Percentiles rank a stretch among this genome's conserved stretches.
phyloP scores from a whole-genome alignment of 2,113 vertebrate genomes.

The Phocoena phocoena region DNA sequence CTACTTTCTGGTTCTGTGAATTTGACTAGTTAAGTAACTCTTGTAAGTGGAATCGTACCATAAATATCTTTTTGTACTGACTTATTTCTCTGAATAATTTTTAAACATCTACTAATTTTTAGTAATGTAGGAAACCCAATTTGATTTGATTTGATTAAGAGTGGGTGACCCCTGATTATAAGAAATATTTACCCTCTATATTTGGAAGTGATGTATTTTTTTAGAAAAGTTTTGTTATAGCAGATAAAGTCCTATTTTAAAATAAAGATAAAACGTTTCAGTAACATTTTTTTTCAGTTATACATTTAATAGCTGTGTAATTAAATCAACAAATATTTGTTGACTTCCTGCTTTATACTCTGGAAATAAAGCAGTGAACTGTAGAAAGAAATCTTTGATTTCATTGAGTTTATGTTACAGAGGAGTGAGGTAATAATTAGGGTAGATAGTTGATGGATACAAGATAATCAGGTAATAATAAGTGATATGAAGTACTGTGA shows the following conservation, averaged over 20 bases:
- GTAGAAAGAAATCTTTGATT: not conserved
- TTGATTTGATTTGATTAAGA: conserved; percentile 62
- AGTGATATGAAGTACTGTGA: not conserved
- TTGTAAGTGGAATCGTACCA: not conserved
- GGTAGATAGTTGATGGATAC: not conserved
- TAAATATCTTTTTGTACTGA: not conserved
- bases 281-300: not conserved
- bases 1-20: not conserved
- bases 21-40: not conserved
- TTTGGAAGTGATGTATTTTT: conserved; percentile 16
- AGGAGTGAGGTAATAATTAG: not conserved
- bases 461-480: not conserved
- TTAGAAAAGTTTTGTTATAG: conserved; percentile 3
- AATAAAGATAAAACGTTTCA: not conserved
- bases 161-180: conserved; percentile 32
- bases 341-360: not conserved
- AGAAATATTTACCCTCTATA: conserved; percentile 33
- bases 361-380: not conserved
- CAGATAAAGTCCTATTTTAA: conserved; percentile 23
- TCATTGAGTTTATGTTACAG: not conserved
- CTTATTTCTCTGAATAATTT: conserved; percentile 71
- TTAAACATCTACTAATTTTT: conserved; percentile 41
- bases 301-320: not conserved
- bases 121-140: conserved; percentile 28
- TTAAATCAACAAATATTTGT: not conserved